These are phyloP conservation scores for Leucopternis melanops DNA, from an alignment of 2,113 vertebrate species.

Conservation along the genomic window DNA sequence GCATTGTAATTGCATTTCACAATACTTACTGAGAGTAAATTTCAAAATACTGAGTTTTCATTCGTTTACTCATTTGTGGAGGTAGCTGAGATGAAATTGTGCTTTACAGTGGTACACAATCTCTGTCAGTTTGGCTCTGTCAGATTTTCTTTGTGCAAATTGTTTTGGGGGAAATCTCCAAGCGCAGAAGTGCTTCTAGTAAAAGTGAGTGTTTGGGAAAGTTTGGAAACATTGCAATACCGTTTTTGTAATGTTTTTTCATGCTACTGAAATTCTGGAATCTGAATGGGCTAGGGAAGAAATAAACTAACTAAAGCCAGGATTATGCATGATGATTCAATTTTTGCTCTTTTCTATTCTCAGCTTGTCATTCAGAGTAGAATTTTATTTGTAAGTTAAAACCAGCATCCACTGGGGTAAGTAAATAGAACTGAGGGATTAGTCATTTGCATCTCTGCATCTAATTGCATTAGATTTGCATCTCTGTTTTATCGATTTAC, in stretches of 20 bases:
- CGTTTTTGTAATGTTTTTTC: not conserved
- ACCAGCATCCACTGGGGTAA: not conserved
- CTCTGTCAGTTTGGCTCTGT: not conserved
- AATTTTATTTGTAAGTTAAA: constrained; percentile 24
- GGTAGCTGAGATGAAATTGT: not conserved
- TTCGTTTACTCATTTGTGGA: not conserved
- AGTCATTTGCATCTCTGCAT: constrained; percentile 43
- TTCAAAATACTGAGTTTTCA: not conserved
- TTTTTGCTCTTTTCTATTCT: constrained; percentile 20
- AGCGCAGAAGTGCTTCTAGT: not conserved
- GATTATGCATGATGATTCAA: constrained; percentile 13
- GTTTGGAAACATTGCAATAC: not conserved
- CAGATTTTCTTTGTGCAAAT: not conserved
- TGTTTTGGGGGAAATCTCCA: not conserved
- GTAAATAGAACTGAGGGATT: constrained; percentile 23
- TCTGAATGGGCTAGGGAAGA: not conserved
- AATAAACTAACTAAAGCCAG: not conserved
- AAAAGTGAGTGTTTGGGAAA: not conserved
- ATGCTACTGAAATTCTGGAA: not conserved
- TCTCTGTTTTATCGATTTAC: constrained; percentile 21
- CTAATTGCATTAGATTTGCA: constrained; percentile 54
- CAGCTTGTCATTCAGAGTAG: not conserved
- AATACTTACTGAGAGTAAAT: not conserved
- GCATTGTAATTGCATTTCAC: not conserved
- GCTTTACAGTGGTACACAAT: not conserved